Conservation (phyloP, 1,140 invertebrate genomes). For the Platyura marginata region DNA sequence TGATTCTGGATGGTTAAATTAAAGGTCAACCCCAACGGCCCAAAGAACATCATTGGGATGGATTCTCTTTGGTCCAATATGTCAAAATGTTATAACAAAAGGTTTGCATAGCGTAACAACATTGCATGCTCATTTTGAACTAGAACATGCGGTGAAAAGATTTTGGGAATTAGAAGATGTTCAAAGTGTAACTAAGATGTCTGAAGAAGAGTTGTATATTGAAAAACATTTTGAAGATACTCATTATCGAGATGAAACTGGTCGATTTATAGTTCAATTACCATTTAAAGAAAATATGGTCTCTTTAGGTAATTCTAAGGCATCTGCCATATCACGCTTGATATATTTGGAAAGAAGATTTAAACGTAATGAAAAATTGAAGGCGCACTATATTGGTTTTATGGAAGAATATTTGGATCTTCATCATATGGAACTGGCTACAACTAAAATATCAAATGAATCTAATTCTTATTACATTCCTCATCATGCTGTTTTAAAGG, state of each 20-base stretch:
- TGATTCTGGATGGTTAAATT: not conserved
- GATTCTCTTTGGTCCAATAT: not conserved
- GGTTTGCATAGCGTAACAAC: not conserved
- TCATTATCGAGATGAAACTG: not conserved
- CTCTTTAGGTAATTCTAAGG: not conserved
- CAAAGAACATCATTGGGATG: not conserved
- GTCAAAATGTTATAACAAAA: too few relatives aligned
- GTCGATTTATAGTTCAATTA: not conserved
- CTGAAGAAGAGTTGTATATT: not conserved
- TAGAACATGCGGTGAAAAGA: not conserved
- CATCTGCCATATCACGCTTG: not conserved
- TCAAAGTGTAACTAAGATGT: not conserved
- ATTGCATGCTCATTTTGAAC: not conserved
- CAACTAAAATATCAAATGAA: not conserved
- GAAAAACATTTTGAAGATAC: not conserved
- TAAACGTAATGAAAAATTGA: not conserved
- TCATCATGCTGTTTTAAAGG: conserved; percentile 13
- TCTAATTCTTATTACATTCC: conserved; percentile 6
- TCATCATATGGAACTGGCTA: not conserved
- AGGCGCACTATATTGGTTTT: not conserved
- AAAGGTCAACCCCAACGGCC: not conserved
- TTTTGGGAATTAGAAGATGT: not conserved
- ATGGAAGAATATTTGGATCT: not conserved
- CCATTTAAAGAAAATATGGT: not conserved
- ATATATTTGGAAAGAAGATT: not conserved